These are phyloP conservation scores for Drosophila leontia DNA, from an alignment of 1,140 invertebrate species.

Conservation along the genomic window DNA sequence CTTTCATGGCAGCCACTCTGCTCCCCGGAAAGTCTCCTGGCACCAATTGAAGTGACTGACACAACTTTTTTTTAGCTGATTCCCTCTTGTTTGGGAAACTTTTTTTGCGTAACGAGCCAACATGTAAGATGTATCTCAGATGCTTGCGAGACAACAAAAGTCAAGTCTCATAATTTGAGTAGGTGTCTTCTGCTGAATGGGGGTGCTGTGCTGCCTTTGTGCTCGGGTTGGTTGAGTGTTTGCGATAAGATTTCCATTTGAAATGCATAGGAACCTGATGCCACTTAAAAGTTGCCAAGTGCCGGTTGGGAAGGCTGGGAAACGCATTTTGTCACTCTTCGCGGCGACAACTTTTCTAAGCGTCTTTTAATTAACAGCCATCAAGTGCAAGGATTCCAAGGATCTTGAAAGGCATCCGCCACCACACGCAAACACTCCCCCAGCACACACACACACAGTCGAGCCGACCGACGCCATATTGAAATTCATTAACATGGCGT, in stretches of 20 bases:
- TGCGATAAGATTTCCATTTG: constrained; percentile 44
- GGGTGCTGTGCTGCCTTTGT: constrained; percentile 10
- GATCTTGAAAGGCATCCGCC: constrained; percentile 52
- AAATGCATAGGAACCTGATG: constrained; percentile 58
- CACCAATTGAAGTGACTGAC: constrained; percentile 60
- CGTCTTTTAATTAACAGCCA: constrained; percentile 80
- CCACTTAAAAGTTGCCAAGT: constrained; percentile 67
- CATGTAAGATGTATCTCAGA: constrained; percentile 20
- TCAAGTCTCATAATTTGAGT: constrained; percentile 42
- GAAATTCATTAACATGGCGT: constrained; percentile 80
- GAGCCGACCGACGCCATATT: constrained; percentile 70
- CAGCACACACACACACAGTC: constrained; percentile 11
- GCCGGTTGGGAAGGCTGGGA: constrained; percentile 20
- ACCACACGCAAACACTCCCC: constrained; percentile 6
- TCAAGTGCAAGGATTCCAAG: constrained; percentile 79
- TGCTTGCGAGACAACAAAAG: constrained; percentile 28
- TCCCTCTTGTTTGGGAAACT: constrained; percentile 32
- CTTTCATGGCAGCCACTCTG: constrained; percentile 6
- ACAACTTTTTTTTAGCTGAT: constrained; percentile 27
- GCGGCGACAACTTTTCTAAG: constrained; percentile 67
- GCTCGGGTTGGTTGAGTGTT: constrained; percentile 27
- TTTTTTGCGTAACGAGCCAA: constrained; percentile 15
- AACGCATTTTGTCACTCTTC: constrained; percentile 53
- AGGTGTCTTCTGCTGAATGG: constrained; percentile 30
- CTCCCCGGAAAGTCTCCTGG: constrained; percentile 25